These are phyloP conservation scores for Hydractinia echinata DNA, from an alignment of 30 jellyfish, hydroid and myxozoan genomes.

Conservation along the genomic window DNA sequence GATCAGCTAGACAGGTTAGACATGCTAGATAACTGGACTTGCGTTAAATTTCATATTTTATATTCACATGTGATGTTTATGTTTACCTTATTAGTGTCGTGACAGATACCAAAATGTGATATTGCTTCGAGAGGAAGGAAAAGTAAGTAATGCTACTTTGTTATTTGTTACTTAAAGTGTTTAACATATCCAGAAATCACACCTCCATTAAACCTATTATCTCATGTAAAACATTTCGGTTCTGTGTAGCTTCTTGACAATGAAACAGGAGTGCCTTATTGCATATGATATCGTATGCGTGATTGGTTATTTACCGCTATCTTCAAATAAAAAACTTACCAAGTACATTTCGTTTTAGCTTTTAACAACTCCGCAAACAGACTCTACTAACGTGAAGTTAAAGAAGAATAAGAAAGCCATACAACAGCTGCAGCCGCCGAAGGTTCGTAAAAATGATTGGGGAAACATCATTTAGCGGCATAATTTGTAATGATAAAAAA, in stretches of 20 bases:
- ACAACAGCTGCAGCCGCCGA: slow-evolving; percentile 37
- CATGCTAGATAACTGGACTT: background rate
- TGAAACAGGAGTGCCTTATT: no score
- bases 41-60: background rate
- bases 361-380: slow-evolving; percentile 12
- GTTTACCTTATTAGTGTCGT: slow-evolving; percentile 64
- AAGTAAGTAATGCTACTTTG: slow-evolving; percentile 35
- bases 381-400: slow-evolving; percentile 18
- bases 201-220: background rate
- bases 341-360: background rate
- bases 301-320: no score
- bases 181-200: background rate
- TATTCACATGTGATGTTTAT: background rate
- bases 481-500: background rate
- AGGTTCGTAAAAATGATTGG: background rate
- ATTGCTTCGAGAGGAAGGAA: slow-evolving; percentile 95
- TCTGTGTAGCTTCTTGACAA: no score
- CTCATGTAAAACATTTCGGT: no score
- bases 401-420: slow-evolving; percentile 24
- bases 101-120: slow-evolving; percentile 90
- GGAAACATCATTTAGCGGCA: no score
- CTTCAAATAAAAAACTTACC: no score
- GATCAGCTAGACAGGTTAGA: slow-evolving; percentile 93
- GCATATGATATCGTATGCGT: no score
- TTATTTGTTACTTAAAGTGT: background rate